Conservation (phyloP, 2,113 vertebrate species). For the Seriola rivoliana region DNA sequence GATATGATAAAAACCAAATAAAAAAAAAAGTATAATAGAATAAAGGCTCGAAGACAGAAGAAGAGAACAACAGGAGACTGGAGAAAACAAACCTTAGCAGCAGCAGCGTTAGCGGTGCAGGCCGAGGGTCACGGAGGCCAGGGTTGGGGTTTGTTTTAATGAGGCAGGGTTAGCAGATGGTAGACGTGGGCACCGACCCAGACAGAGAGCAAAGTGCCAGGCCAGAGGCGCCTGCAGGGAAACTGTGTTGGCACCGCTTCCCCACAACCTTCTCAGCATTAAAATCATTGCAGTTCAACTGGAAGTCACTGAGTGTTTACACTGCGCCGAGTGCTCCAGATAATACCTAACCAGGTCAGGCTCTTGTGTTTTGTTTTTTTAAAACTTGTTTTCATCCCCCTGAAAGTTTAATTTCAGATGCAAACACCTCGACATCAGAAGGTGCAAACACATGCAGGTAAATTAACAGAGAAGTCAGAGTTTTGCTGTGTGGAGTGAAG, state of each 20-base stretch:
- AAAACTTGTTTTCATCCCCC: background rate
- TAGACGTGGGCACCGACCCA: constrained; percentile 59
- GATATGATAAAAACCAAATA: background rate
- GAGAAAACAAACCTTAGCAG: background rate
- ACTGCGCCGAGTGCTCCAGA: constrained; percentile 13
- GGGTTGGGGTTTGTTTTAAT: constrained; percentile 52
- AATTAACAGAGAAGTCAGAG: background rate
- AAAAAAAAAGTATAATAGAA: background rate
- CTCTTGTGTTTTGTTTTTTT: background rate
- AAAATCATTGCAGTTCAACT: constrained; percentile 47
- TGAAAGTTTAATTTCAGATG: constrained; percentile 9
- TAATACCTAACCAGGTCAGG: constrained; percentile 49
- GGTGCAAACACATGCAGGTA: background rate
- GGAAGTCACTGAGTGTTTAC: constrained; percentile 38
- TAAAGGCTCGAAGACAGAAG: background rate
- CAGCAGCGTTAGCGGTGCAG: constrained; percentile 4
- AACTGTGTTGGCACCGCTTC: constrained; percentile 15
- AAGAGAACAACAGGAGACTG: background rate
- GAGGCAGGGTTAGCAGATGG: constrained; percentile 71
- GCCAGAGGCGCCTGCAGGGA: constrained; percentile 39
- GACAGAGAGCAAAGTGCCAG: constrained; percentile 31
- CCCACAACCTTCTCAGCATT: constrained; percentile 33
- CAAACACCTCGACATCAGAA: constrained; percentile 9
- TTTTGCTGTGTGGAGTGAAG: background rate
- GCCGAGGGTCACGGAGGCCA: background rate